Evolutionary conservation across 2,888 invertebrate genomes (phyloP), one percentile per base, ranked within the genome.

Genomic region (Seira sanloemensis): DNA sequence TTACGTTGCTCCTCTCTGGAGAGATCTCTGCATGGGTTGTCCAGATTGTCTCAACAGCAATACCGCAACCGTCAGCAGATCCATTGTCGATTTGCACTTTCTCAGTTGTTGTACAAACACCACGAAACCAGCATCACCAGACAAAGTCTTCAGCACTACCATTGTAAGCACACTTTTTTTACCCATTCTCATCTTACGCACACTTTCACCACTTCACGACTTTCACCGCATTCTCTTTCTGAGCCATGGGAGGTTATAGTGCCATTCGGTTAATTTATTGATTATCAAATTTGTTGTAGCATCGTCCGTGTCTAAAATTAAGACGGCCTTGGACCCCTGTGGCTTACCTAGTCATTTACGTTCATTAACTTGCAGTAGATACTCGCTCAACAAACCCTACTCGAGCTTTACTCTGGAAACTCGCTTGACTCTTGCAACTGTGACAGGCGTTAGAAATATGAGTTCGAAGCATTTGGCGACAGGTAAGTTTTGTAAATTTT

Each of bases 401-500:
- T 37, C 54, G 62, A 50, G 68, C 54, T 68, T 73, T 74, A 68
- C 66, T 62, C 67, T 37, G 12, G 37, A 4, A 37, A 7, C 37
- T 37, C 37, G 37, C 12, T 37, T n/a, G n/a, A 37, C 37, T 37
- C 12, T 37, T 12, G 4, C 5, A 37, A 37, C 12, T 37, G n/a
- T 37, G 4, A 37, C 37, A 37, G 12, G 58, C 19, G n/a, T 4
- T 12, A 19, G 58, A 58, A 58, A n/a, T n/a, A 87, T 87, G 87
- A 86, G 75, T 72, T 84, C 86, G 25, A 86, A 84, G 23, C 87
- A 87, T 87, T 78, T 86, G 25, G 77, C 84, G 26, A 67, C 78
- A 78, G 87, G 87, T 85, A 69, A 18, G 23, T 46, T n/a, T 27
- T 18, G 9, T 37, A 24, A 1, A 74, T n/a, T 19, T 37, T 18